Base-by-base conservation (phyloP, 2,888 invertebrate species). In the Drosophila hamatofila region DNA sequence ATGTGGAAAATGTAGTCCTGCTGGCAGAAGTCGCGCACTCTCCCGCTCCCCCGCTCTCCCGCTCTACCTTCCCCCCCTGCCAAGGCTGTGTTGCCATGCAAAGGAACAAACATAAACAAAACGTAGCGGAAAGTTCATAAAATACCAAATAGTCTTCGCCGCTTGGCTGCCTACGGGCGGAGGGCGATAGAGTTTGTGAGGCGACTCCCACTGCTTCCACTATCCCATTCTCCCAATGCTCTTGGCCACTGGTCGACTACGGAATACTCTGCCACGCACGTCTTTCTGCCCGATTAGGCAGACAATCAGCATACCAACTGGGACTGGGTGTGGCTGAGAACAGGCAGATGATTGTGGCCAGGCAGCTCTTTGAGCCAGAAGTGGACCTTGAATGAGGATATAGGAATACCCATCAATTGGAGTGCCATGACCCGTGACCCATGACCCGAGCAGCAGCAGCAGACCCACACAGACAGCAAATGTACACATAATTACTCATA, bases 401-500 rank as follows among this genome's bases (percentile, higher is more conserved):
- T 39, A 16, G 27, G 35, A 35, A 37, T 42, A n/a, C 25, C 49
- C 21, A 51, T 66, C 64, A 51, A 41, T 18, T 18, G 14, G 30
- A 46, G 46, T 37, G 35, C 14, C 27, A 25, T 25, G 21, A 25
- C 25, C 48, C 48, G n/a, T 37, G 16, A 8, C 39, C 39, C 39
- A 12, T 16, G 33, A 33, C 33, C 33, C 16, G 37, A 2, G 16
- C 21, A 21, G 21, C 41, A 18, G 18, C 41, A 11, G 41, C 16
- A 16, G 8, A 37, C n/a, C 37, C 2, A n/a, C 2, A 11, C 35
- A 14, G 30, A 21, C 35, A 9, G 41, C 39, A 30, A 80, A 65
- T 65, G 67, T 62, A 57, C 75, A 75, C 62, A 81, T 82, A 85
- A 81, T 85, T 82, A 68, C 80, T 80, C 67, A 85, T 80, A 82